A percentile compares a stretch with the other conserved stretches of the same genome.
Conservation (phyloP, 2,888 invertebrate genomes). For the Hoplodrina ambigua region DNA sequence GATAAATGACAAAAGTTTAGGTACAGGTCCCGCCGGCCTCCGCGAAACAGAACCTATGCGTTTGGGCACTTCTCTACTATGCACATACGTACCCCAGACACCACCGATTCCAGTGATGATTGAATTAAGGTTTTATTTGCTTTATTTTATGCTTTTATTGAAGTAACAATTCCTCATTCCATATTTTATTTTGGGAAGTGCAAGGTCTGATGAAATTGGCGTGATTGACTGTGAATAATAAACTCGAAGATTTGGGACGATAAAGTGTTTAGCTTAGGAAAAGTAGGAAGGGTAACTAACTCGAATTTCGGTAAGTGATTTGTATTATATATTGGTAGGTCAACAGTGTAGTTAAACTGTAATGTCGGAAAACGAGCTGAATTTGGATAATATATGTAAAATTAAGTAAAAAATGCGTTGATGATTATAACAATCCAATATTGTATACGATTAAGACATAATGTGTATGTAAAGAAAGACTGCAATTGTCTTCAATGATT, state of each 20-base stretch:
- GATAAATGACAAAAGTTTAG: slow-evolving; percentile 87
- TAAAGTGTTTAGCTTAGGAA: slow-evolving; percentile 5
- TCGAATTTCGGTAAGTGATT: slow-evolving; percentile 33
- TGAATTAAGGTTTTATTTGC: slow-evolving; percentile 56
- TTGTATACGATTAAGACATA: slow-evolving; percentile 32
- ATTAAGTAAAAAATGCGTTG: slow-evolving; percentile 10
- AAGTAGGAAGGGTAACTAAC: slow-evolving; percentile 14
- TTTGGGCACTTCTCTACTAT: slow-evolving; percentile 83
- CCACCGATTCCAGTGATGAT: slow-evolving; percentile 83
- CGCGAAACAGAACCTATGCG: slow-evolving; percentile 76
- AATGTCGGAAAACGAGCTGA: neutral
- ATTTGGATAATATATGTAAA: slow-evolving; percentile 21
- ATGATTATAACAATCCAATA: slow-evolving; percentile 7
- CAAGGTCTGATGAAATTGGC: slow-evolving; percentile 6
- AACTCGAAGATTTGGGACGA: slow-evolving; percentile 26
- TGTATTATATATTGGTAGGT: slow-evolving; percentile 36
- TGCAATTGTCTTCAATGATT: neutral
- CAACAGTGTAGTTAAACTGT: slow-evolving; percentile 15
- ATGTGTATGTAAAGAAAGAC: neutral
- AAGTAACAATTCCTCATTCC: slow-evolving; percentile 52
- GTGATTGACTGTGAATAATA: slow-evolving; percentile 39
- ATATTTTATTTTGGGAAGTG: slow-evolving; percentile 32
- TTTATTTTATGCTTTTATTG: slow-evolving; percentile 43
- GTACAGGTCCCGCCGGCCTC: slow-evolving; percentile 80
- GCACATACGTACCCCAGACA: slow-evolving; percentile 78